Evolutionary conservation across 2,888 invertebrate species (phyloP), one percentile per base, ranked within the genome.

Genomic region (Caenorhabditis becei): DNA sequence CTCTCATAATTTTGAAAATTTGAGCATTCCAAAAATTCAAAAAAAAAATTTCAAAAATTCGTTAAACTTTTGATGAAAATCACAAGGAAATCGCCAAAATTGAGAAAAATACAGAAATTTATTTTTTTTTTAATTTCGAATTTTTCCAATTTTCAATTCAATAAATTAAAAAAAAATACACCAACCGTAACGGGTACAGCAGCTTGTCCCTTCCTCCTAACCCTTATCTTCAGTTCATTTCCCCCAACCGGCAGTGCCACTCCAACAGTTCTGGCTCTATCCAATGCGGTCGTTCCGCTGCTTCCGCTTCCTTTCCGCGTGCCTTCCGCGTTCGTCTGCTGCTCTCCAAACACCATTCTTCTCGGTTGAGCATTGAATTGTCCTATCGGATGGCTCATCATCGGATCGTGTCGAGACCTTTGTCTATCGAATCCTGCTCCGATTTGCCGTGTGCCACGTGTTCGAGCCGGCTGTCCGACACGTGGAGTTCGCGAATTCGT

Each of bases 171-270:
- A 35, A 35, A 35, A 35, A 10, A 35, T 8, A 35, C 5, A 10
- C 70, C 53, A 56, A 87, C 86, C 82, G 82, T 77, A 10, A 86
- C 70, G 7, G 82, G 77, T 11, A 77, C 77, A 1, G 86, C 83
- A 10, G 86, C 84, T 65, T 75, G 81, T 56, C 86, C 86, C 59
- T 83, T 85, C 75, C 80, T 37, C n/a, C 87, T 58, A 11, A 87
- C 71, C 49, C 72, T 28, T 11, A 80, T 51, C 47, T 82, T 84
- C 61, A 78, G 44, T 28, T 78, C 78, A 37, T 69, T 65, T 28
- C 71, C 71, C 10, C 74, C 79, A 16, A 65, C 37, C 11, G 79
- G 80, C 28, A 80, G 24, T 41, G 59, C 75, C 3, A 75, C 66
- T 16, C 80, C 80, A 11, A 75, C 51, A 11, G 71, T 74, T 44